phyloP scores from a whole-genome alignment of 2,113 vertebrate species.

The Mustela lutreola region DNA sequence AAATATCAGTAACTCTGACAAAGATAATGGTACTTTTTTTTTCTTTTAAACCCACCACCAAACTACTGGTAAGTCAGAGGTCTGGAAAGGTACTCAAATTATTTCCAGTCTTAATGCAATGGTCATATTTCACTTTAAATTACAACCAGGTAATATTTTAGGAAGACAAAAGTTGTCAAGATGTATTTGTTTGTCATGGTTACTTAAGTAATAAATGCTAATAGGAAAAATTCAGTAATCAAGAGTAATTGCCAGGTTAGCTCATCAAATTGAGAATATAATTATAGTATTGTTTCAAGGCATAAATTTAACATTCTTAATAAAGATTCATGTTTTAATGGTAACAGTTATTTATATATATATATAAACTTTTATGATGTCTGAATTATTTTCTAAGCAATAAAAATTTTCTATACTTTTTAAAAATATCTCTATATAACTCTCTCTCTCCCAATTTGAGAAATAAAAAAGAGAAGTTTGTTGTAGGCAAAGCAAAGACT shows the following conservation, averaged over 20 bases:
- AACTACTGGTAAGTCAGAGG: not conserved
- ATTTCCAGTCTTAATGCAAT: not conserved
- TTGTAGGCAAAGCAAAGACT: not conserved
- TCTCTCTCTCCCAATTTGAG: not conserved
- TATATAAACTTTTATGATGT: not conserved
- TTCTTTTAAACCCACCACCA: not conserved
- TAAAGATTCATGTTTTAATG: constrained; percentile 1
- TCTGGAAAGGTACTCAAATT: not conserved
- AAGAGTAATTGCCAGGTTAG: constrained; percentile 7
- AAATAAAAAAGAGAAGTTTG: not conserved
- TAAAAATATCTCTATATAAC: not conserved
- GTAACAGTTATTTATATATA: not conserved
- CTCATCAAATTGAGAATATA: constrained; percentile 36
- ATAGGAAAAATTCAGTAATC: not conserved
- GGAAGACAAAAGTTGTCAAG: constrained; percentile 34
- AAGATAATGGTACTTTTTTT: not conserved
- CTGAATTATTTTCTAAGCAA: constrained; percentile 44
- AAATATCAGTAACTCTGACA: not conserved
- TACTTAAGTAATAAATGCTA: constrained; percentile 39
- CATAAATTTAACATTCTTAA: not conserved
- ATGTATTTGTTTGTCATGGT: not conserved
- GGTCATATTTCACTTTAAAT: not conserved
- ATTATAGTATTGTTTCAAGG: constrained; percentile 28
- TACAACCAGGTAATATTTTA: not conserved
- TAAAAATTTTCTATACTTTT: not conserved